Percentiles rank a stretch among this genome's conserved stretches.
phyloP scores from a whole-genome alignment of 2,113 vertebrate species.

The Sceloporus undulatus region DNA sequence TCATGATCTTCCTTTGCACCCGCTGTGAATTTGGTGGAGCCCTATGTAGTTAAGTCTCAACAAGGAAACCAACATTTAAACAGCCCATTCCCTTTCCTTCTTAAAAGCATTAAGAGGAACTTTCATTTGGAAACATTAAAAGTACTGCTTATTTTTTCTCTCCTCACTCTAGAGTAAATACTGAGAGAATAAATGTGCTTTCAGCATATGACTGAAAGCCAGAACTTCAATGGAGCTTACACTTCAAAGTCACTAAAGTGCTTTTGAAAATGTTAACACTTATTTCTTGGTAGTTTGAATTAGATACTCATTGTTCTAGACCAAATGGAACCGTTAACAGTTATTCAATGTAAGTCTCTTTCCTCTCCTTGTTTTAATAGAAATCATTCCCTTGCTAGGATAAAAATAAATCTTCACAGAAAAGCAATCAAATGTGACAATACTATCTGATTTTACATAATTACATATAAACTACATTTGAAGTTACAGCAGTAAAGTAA shows the following conservation, averaged over 20 bases:
- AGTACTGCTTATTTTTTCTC: slow-evolving; percentile 10
- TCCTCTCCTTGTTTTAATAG: slow-evolving; percentile 35
- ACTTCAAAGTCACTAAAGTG: slow-evolving; percentile 21
- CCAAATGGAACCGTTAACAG: neutral
- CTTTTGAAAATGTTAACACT: neutral
- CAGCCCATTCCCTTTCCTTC: slow-evolving; percentile 12
- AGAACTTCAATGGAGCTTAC: slow-evolving; percentile 21
- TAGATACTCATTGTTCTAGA: slow-evolving; percentile 25
- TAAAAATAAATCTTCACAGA: slow-evolving; percentile 49
- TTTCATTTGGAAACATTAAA: slow-evolving; percentile 44
- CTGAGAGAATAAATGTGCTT: slow-evolving; percentile 48
- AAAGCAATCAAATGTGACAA: slow-evolving; percentile 33
- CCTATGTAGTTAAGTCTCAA: slow-evolving; percentile 8
- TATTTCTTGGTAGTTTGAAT: neutral
- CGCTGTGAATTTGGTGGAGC: neutral
- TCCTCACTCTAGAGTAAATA: slow-evolving; percentile 12
- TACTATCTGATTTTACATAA: slow-evolving; percentile 48
- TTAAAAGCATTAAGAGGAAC: neutral
- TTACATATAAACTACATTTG: slow-evolving; percentile 36
- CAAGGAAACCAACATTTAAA: neutral
- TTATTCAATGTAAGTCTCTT: slow-evolving; percentile 21
- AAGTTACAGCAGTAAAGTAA: slow-evolving; percentile 34
- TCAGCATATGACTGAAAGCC: slow-evolving; percentile 36
- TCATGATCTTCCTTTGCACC: rapidly evolving
- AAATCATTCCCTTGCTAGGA: slow-evolving; percentile 16